A percentile compares a stretch with the other conserved stretches of the same genome.
Conservation (phyloP, 2,888 invertebrate genomes). For the Agonopterix arenella region DNA sequence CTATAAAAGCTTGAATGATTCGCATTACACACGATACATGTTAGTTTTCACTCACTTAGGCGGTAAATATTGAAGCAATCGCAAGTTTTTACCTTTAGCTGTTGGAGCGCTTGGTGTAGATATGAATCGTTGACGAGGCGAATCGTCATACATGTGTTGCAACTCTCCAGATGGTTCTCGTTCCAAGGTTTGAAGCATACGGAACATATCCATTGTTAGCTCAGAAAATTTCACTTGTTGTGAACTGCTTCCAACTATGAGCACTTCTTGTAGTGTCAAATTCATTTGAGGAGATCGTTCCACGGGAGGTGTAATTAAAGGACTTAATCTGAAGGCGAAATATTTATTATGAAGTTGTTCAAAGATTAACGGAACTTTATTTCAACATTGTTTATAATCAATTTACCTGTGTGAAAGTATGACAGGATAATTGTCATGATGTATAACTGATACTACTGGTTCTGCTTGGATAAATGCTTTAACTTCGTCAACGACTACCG, state of each 20-base stretch:
- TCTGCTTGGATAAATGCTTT: conserved; percentile 96
- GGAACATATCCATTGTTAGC: conserved; percentile 97
- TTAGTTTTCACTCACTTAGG: too few species aligned
- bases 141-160: conserved; percentile 79
- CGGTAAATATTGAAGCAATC: too few species aligned
- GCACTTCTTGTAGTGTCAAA: conserved; percentile 92
- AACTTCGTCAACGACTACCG: conserved; percentile 94
- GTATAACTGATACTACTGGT: conserved; percentile 90
- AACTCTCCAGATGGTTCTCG: conserved; percentile 91
- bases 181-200: conserved; percentile 96
- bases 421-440: conserved; percentile 90
- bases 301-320: conserved; percentile 89
- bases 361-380: neutral
- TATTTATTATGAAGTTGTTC: neutral
- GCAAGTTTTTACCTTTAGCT: conserved; percentile 29
- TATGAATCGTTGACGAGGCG: conserved; percentile 69
- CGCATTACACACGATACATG: too few species aligned
- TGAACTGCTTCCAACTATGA: conserved; percentile 94
- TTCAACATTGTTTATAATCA: neutral
- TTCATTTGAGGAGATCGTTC: conserved; percentile 92
- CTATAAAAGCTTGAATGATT: too few species aligned
- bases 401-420: conserved; percentile 89
- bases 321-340: conserved; percentile 81
- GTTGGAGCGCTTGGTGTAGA: conserved; percentile 63
- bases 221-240: conserved; percentile 98